Conservation (phyloP, 2,113 vertebrate genomes). For the Gymnarchus niloticus region DNA sequence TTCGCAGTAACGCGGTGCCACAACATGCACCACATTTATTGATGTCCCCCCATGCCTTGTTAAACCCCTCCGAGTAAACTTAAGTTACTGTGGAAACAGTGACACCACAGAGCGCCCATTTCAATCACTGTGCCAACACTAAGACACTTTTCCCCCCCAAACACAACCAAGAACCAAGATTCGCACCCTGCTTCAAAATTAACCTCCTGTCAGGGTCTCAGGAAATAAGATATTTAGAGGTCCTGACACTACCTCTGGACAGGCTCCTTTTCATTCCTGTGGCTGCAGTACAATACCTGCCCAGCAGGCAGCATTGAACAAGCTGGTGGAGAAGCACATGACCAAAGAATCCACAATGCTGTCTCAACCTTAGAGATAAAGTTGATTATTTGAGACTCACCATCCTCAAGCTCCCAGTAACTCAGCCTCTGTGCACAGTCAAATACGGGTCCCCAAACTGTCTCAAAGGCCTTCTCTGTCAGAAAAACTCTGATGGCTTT, state of each 20-base stretch:
- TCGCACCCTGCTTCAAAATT: neutral
- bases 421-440: neutral
- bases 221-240: no score
- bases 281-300: neutral
- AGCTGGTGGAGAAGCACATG: neutral
- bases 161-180: neutral
- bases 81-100: neutral
- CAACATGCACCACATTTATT: slow-evolving; percentile 10
- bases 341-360: neutral
- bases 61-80: neutral
- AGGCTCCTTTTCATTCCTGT: neutral
- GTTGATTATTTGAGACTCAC: neutral
- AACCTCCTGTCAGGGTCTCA: neutral
- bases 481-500: neutral
- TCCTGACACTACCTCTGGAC: neutral
- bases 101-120: neutral
- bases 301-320: neutral
- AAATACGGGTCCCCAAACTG: neutral
- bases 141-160: neutral
- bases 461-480: neutral
- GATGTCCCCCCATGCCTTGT: neutral
- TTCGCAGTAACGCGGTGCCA: neutral
- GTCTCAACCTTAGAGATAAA: neutral
- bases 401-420: neutral
- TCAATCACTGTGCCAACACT: no score